A percentile compares a stretch with the other conserved stretches of the same genome.
Evolutionary conservation across 2,113 vertebrate species (phyloP).

Genomic region (Menidia beryllina): DNA sequence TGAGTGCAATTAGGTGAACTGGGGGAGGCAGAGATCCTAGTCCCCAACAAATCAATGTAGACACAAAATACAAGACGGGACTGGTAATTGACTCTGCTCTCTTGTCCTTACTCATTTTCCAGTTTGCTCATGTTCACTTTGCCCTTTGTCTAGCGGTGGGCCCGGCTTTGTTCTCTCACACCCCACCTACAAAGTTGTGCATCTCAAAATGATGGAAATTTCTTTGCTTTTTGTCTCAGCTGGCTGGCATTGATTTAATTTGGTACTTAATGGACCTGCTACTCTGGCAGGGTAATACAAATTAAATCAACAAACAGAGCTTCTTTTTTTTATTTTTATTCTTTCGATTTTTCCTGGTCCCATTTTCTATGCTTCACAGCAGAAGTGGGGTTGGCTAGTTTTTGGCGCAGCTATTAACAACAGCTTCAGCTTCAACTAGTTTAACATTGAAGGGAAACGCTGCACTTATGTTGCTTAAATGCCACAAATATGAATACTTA

Average conservation of each 20-base stretch:
- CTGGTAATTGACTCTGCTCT: constrained; percentile 75
- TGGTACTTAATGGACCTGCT: constrained; percentile 39
- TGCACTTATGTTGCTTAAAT: not conserved
- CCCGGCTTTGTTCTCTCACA: constrained; percentile 9
- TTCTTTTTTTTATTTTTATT: constrained; percentile 12
- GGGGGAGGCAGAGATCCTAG: constrained; percentile 58
- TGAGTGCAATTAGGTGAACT: constrained; percentile 73
- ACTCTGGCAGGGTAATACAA: constrained; percentile 25
- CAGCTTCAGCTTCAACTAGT: not conserved
- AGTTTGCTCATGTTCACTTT: constrained; percentile 32
- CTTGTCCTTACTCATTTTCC: constrained; percentile 47
- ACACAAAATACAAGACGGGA: constrained; percentile 72
- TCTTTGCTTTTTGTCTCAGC: constrained; percentile 47
- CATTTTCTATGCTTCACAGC: constrained; percentile 19
- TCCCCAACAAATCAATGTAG: constrained; percentile 77
- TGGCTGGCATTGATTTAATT: constrained; percentile 59
- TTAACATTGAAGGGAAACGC: not conserved
- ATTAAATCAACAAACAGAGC: constrained; percentile 33
- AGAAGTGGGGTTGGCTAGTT: constrained; percentile 23
- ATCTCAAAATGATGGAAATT: constrained; percentile 28
- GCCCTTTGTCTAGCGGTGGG: not conserved
- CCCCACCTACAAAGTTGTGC: not conserved
- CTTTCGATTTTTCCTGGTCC: constrained; percentile 17
- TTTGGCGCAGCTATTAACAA: constrained; percentile 25
- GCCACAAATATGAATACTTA: not conserved